Evolutionary conservation across 1,140 invertebrate genomes (phyloP).

Genomic region (Acyrthosiphon pisum): DNA sequence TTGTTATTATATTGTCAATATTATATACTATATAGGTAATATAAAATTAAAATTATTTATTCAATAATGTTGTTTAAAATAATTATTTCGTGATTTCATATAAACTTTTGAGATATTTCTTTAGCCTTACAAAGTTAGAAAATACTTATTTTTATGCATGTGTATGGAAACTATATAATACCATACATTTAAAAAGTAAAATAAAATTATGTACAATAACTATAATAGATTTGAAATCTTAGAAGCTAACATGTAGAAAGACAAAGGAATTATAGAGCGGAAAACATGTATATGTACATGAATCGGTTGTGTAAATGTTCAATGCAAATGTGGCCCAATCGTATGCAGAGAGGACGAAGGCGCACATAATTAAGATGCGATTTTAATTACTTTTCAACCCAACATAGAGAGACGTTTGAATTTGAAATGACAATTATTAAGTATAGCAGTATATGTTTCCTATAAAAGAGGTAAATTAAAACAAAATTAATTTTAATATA

Average conservation of each 20-base stretch:
- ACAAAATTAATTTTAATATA: neutral
- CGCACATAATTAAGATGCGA: neutral
- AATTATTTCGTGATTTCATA: too few species aligned
- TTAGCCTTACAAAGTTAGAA: neutral
- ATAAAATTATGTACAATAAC: neutral
- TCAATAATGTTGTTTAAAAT: too few species aligned
- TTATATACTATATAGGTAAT: too few species aligned
- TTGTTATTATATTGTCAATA: too few species aligned
- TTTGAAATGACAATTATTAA: slow-evolving; percentile 10
- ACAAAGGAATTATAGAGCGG: neutral
- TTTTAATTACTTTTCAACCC: neutral
- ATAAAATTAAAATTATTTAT: too few species aligned
- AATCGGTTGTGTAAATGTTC: neutral
- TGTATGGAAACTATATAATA: neutral
- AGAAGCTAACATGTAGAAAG: neutral
- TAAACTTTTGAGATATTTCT: too few species aligned
- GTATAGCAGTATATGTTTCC: neutral
- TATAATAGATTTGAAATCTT: neutral
- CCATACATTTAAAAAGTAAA: neutral
- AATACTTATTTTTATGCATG: neutral
- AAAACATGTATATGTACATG: neutral
- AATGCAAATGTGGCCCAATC: neutral
- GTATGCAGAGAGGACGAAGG: neutral
- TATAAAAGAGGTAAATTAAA: neutral
- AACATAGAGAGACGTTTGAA: neutral